Base-by-base conservation (phyloP, 2,113 vertebrate genomes). In the Hippocampus comes region DNA sequence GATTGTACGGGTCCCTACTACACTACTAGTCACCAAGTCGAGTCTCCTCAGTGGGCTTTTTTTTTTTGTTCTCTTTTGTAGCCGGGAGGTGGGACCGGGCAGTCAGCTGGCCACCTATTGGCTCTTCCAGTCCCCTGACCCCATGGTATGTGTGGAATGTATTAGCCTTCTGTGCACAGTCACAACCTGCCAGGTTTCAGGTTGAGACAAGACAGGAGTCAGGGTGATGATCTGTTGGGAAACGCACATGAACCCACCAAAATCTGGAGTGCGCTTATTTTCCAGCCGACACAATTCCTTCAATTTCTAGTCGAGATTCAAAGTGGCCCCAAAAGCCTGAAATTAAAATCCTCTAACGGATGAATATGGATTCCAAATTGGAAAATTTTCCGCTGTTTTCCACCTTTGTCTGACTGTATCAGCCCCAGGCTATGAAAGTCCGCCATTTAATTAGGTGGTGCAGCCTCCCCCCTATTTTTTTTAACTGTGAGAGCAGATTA, bases 121-220 rank as follows among this genome's bases (percentile, higher is more conserved):
- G 91, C 82, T 89, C 86, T 88, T 92, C 84, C 79, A 87, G 87
- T 84, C 84, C 90, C 86, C 86, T 91, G 88, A 91, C 90, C 87
- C 81, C 64, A 43, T 68, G 91, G 91, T 90, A 93, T 94, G 84
- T 69, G 15, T 76, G 91, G 92, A 93, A 94, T 94, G 90, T 89
- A 82, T 90, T 76, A 70, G 82, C 83, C 83, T 88, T 80, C 82
- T 89, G 76, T 74, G 87, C 84, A 83, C 75, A 86, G 85, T 86
- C 80, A 78, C 80, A 84, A 89, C 85, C 88, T 88, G 88, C 84
- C 89, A 84, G 90, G 77, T 86, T 91, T 91, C 92, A 93, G 90
- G 93, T 94, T 91, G 88, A 89, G 90, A 92, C 91, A 92, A 89
- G 88, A 89, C 88, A 89, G 78, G 73, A 79, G 82, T 73, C 64